A percentile compares a stretch with the other conserved stretches of the same genome.
These are phyloP conservation scores for Campylorhamphus procurvoides DNA, from an alignment of 2,113 vertebrate species.

Conservation along the genomic window DNA sequence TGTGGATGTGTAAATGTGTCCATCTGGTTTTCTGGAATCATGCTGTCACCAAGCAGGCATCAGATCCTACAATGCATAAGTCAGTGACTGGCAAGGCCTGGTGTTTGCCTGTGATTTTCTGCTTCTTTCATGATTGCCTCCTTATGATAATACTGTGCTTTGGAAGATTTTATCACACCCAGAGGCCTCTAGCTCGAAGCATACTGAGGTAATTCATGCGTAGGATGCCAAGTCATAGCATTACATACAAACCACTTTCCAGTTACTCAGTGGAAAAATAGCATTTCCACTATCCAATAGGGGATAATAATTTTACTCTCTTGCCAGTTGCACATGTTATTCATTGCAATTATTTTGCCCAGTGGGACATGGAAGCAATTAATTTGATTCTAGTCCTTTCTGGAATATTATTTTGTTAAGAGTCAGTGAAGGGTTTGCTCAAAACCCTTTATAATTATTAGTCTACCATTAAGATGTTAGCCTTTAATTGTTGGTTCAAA, in stretches of 20 bases:
- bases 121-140: background rate
- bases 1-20: background rate
- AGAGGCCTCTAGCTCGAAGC: background rate
- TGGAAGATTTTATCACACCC: background rate
- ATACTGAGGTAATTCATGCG: background rate
- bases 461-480: background rate
- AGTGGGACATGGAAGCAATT: background rate
- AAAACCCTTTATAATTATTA: background rate
- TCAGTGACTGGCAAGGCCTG: background rate
- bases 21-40: background rate
- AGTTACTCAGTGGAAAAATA: slow-evolving; percentile 24
- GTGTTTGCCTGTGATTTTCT: background rate
- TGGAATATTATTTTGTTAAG: background rate
- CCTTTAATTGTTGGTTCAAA: background rate
- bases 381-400: background rate
- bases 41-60: background rate
- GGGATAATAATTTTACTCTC: slow-evolving; percentile 10
- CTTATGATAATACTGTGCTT: background rate
- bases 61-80: background rate
- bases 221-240: background rate
- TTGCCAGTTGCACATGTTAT: background rate
- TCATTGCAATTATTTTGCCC: slow-evolving; percentile 7
- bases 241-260: background rate
- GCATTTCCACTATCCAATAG: background rate
- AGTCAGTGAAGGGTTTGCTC: background rate